phyloP scores from a whole-genome alignment of 2,113 vertebrate genomes.

The Phoxinus phoxinus region DNA sequence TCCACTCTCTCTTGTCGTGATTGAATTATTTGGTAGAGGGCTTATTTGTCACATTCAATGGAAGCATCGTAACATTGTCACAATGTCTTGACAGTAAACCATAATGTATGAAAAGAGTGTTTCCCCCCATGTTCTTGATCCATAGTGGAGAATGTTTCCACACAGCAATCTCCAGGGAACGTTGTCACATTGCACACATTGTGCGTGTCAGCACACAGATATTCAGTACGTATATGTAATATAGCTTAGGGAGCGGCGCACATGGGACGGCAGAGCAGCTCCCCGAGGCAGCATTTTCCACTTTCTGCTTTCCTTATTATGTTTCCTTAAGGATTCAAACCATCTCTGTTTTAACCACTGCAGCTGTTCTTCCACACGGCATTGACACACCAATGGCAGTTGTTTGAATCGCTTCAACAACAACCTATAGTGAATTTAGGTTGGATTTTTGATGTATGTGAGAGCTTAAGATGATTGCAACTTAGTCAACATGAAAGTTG shows the following conservation, averaged over 20 bases:
- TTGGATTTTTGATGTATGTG: not conserved
- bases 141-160: not conserved
- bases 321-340: constrained; percentile 10
- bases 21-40: not conserved
- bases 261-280: not conserved
- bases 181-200: not conserved
- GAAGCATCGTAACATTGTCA: not conserved
- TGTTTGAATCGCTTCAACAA: not conserved
- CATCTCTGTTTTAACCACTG: not conserved
- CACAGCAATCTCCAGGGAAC: not conserved
- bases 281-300: not conserved
- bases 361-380: not conserved
- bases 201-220: not conserved
- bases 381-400: not conserved
- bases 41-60: not conserved
- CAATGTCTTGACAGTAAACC: not conserved
- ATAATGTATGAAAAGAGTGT: not conserved
- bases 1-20: not conserved
- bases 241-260: not conserved
- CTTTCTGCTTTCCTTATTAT: not conserved
- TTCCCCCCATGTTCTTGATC: not conserved
- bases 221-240: not conserved
- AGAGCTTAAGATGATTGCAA: not conserved
- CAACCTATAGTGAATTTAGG: not conserved
- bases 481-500: not conserved